These are phyloP conservation scores for Tinamus major DNA, from an alignment of 2,797 vertebrate genomes.

Conservation along the genomic window DNA sequence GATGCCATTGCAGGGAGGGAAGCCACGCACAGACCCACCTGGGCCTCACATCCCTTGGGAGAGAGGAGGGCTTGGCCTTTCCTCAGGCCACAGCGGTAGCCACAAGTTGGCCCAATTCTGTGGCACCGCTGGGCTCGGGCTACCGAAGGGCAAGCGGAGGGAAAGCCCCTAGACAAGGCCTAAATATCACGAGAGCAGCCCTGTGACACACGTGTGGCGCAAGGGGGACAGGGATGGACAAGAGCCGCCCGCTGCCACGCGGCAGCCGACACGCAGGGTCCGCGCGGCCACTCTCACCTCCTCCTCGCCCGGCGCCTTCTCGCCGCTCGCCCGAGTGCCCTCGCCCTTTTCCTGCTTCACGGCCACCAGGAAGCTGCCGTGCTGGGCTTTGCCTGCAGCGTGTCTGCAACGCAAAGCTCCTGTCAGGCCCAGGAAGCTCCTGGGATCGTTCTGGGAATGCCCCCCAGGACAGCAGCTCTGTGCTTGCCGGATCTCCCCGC, in stretches of 20 bases:
- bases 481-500: accelerated
- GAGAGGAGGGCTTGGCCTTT: not conserved
- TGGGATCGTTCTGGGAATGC: accelerated
- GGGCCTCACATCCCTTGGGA: accelerated
- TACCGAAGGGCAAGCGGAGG: accelerated
- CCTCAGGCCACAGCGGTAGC: not conserved
- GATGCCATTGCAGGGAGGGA: accelerated
- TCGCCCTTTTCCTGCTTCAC: slow-evolving; percentile 95
- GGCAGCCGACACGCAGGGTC: too few species aligned
- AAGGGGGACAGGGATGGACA: not conserved
- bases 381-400: slow-evolving; percentile 71
- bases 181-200: too few species aligned
- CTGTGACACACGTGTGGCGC: not conserved
- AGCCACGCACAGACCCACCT: not conserved
- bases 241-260: not conserved
- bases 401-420: slow-evolving; percentile 57
- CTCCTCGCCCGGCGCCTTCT: slow-evolving; percentile 77
- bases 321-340: slow-evolving; percentile 49
- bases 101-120: accelerated
- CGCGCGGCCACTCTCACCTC: slow-evolving; percentile 80
- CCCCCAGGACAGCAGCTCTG: accelerated
- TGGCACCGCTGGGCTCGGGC: not conserved
- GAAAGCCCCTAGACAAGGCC: not conserved
- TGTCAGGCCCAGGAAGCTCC: accelerated
- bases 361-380: slow-evolving; percentile 85